Evolutionary conservation across 64 coral and sea anemone species (phyloP), one percentile per base, ranked within the genome.

Genomic region (Platygyra sinensis): DNA sequence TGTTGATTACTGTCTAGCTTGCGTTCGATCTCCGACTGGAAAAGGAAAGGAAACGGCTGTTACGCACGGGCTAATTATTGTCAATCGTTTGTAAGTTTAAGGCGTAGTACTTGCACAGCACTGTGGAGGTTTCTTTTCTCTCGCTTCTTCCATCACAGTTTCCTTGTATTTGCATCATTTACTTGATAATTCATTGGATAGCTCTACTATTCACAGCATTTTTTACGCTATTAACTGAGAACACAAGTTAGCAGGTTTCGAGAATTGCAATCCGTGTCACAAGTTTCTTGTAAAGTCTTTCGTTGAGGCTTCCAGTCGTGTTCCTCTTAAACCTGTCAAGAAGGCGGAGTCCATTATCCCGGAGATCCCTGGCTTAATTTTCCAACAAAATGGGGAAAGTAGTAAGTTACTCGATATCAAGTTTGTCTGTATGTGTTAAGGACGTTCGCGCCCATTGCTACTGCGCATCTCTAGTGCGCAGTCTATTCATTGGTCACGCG

Each of bases 281-380:
- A 75, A 75, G 73, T 36, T 75, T 75, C 73, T 75, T 46, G 73
- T 75, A 17, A 75, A 75, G 38, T 75, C 73, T 36, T 19, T 75
- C 46, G 33, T 33, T 75, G 73, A 75, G 73, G 73, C 73, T 36
- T 77, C 74, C 38, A 77, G 74, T 77, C 36, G 74, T 9, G 15
- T 33, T 77, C 74, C 74, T 77, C 36, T 38, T 19, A 76, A 76
- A 49, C 36, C 38, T 46, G 74, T 49, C 12, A 76, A 36, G 38
- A 77, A 49, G 20, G 74, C 31, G 52, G 52, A 54, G 52, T 5
- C 52, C 52, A 54, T 54, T 54, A 54, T 5, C 5, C 52, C 52
- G 7, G 74, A 49, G 36, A 46, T 77, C 74, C 74, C 50, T 50
- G 74, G 39, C 38, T 77, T 77, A 77, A 46, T 46, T 36, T 77